A percentile compares a stretch with the other conserved stretches of the same genome.
Conservation (phyloP, 2,113 vertebrate genomes). For the Oplegnathus fasciatus region DNA sequence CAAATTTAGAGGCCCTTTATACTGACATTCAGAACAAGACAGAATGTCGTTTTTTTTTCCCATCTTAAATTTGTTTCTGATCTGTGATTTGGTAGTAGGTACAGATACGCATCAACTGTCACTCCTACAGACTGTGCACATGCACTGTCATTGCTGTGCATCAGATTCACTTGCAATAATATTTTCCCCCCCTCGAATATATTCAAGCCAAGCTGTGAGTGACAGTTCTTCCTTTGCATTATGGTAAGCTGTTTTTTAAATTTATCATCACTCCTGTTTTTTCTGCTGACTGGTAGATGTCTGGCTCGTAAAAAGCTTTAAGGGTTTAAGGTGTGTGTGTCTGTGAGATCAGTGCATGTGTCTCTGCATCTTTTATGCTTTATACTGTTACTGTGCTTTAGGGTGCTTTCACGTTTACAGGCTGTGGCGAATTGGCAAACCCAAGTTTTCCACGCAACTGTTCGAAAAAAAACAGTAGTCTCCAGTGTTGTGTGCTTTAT, state of each 20-base stretch:
- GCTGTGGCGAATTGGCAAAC: constrained; percentile 4
- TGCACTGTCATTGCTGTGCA: neutral
- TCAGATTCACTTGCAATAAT: neutral
- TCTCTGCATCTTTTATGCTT: neutral
- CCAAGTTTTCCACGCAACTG: constrained; percentile 5
- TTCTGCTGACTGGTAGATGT: constrained; percentile 12
- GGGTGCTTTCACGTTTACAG: constrained; percentile 25
- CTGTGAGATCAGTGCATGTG: neutral
- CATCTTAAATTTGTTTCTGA: neutral
- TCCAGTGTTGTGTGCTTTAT: neutral
- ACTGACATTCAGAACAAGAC: neutral
- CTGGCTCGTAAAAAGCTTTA: neutral
- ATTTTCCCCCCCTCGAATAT: neutral
- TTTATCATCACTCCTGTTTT: neutral
- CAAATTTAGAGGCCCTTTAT: neutral
- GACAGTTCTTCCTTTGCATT: neutral
- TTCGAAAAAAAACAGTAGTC: neutral
- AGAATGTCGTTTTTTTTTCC: neutral
- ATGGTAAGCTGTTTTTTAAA: neutral
- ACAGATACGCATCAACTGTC: neutral
- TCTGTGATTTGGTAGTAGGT: neutral
- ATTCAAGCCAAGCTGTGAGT: neutral
- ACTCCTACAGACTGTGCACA: neutral
- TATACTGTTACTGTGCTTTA: neutral
- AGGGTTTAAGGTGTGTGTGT: neutral